Percentiles rank a stretch among this genome's conserved stretches.
These are phyloP conservation scores for Trichomycterus rosablanca DNA, from an alignment of 2,113 vertebrate genomes.

Conservation along the genomic window DNA sequence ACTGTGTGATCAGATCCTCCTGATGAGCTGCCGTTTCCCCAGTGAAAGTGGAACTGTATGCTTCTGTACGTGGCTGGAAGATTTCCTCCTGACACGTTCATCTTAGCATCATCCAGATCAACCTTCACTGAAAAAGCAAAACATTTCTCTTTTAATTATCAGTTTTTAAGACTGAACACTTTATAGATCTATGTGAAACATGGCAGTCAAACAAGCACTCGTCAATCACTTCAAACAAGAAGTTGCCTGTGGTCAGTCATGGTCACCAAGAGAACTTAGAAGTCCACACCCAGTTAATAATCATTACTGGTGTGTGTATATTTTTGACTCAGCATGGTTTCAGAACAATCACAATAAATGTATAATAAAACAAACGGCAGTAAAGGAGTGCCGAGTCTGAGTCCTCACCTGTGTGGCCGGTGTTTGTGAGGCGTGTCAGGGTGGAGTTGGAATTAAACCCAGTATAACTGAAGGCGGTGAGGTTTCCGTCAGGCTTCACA, in stretches of 20 bases:
- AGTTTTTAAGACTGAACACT: no score
- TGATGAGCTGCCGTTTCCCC: constrained; percentile 48
- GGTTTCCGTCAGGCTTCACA: accelerated
- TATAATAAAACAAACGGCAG: background rate
- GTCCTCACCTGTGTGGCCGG: constrained; percentile 19
- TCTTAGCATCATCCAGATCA: constrained; percentile 9
- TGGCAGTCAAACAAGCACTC: no score
- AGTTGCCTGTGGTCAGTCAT: no score
- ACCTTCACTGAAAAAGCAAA: constrained; percentile 47
- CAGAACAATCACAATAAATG: background rate
- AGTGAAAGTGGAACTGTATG: constrained; percentile 66
- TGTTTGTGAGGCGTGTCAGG: background rate
- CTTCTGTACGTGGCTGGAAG: constrained; percentile 52
- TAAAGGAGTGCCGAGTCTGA: background rate
- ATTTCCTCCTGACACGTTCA: constrained; percentile 57
- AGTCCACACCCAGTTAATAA: background rate
- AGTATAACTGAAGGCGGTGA: constrained; percentile 49
- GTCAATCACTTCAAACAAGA: no score
- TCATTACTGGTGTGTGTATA: no score
- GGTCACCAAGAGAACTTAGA: no score
- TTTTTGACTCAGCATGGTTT: background rate
- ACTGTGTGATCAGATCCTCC: constrained; percentile 65
- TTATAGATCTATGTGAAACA: no score
- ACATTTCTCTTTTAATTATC: background rate
- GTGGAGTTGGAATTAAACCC: constrained; percentile 30